These are phyloP conservation scores for Channa argus DNA, from an alignment of 2,113 vertebrate species.

Conservation along the genomic window DNA sequence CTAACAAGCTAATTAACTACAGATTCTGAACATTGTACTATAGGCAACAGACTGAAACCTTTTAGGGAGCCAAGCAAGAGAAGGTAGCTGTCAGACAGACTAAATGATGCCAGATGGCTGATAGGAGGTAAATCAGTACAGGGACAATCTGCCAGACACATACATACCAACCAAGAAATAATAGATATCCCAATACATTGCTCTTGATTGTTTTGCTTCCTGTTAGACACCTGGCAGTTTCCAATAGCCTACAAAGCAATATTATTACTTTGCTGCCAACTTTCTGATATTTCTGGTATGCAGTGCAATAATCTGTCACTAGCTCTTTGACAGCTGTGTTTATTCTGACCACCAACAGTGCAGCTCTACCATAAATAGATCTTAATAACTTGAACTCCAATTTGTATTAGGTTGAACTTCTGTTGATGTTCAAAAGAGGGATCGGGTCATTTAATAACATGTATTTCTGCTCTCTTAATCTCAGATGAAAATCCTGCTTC, in stretches of 20 bases:
- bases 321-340: conserved; percentile 9
- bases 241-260: conserved; percentile 7
- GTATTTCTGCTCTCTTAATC: not conserved
- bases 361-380: not conserved
- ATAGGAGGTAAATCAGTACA: conserved; percentile 39
- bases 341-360: not conserved
- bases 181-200: conserved; percentile 44
- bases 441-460: not conserved
- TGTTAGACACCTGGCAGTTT: conserved; percentile 41
- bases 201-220: conserved; percentile 25
- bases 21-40: not conserved
- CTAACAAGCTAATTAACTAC: not conserved
- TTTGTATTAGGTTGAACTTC: not conserved
- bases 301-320: not conserved
- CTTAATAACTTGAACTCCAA: not conserved
- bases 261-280: conserved; percentile 25
- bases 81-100: conserved; percentile 29
- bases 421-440: not conserved
- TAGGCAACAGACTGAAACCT: not conserved
- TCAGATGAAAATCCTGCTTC: not conserved
- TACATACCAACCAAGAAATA: conserved; percentile 27
- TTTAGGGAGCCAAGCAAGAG: not conserved
- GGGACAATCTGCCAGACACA: conserved; percentile 45
- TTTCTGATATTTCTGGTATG: conserved; percentile 28
- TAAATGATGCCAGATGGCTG: conserved; percentile 40